Evolutionary conservation across 2,888 invertebrate genomes (phyloP).

Genomic region (Palloptera scutellata): DNA sequence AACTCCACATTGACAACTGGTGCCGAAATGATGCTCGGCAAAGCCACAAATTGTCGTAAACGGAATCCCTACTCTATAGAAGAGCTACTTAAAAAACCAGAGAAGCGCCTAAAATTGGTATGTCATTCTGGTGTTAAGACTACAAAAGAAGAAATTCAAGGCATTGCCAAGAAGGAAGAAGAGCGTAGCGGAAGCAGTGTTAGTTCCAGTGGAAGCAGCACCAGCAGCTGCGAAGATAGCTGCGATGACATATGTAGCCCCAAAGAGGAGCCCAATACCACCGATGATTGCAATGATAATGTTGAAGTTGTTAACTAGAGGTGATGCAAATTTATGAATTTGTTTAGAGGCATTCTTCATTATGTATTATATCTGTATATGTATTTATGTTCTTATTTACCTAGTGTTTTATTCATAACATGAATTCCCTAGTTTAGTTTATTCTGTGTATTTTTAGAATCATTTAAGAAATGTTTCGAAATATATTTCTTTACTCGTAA

Average conservation of each 20-base stretch:
- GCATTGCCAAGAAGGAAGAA: conserved; percentile 34
- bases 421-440: no score
- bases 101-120: conserved; percentile 64
- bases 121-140: conserved; percentile 5
- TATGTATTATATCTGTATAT: no score
- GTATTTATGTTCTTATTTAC: no score
- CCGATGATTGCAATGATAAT: conserved; percentile 56
- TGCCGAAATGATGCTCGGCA: conserved; percentile 49
- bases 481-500: no score
- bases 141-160: conserved; percentile 10
- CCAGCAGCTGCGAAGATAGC: conserved; percentile 40
- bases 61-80: conserved; percentile 89
- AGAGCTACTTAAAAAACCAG: conserved; percentile 83
- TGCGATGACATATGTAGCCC: conserved; percentile 38
- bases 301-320: conserved; percentile 62
- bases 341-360: no score
- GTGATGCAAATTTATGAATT: neutral
- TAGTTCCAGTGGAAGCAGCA: conserved; percentile 38
- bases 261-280: conserved; percentile 35
- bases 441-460: no score
- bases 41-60: conserved; percentile 59
- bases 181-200: conserved; percentile 35
- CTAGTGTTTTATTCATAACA: no score
- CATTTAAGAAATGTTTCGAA: no score
- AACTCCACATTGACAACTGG: conserved; percentile 29